phyloP scores from a whole-genome alignment of 1,140 invertebrate species.

The Pseudachorutes palmiensis region DNA sequence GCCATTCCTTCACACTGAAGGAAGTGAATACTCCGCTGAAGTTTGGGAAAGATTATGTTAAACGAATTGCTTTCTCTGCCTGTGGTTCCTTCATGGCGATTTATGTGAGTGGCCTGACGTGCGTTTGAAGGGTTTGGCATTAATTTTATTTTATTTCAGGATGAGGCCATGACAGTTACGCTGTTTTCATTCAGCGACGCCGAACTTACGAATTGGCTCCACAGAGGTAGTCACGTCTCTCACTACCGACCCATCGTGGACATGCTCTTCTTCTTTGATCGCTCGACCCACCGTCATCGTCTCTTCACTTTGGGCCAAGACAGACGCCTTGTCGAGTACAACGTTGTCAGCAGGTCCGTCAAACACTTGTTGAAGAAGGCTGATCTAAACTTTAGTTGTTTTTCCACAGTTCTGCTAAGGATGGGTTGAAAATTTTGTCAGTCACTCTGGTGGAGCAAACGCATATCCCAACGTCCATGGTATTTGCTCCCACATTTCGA shows the following conservation, averaged over 20 bases:
- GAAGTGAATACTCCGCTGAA: slow-evolving; percentile 16
- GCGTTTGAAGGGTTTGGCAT: slow-evolving; percentile 22
- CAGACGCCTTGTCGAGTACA: slow-evolving; percentile 59
- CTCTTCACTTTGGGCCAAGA: slow-evolving; percentile 53
- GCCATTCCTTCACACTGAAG: no score
- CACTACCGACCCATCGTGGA: slow-evolving; percentile 50
- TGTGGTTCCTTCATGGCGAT: slow-evolving; percentile 28
- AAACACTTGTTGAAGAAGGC: not conserved
- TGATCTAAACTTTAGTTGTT: no score
- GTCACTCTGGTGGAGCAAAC: slow-evolving; percentile 17
- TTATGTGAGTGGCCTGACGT: slow-evolving; percentile 23
- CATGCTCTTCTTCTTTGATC: slow-evolving; percentile 46
- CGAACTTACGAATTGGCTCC: slow-evolving; percentile 43
- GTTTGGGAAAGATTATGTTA: slow-evolving; percentile 8
- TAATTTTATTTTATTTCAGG: slow-evolving; percentile 11
- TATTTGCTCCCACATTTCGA: not conserved
- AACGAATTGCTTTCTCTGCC: slow-evolving; percentile 22
- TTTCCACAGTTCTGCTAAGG: slow-evolving; percentile 27
- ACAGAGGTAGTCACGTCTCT: slow-evolving; percentile 51
- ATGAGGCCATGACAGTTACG: not conserved
- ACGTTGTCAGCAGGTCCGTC: slow-evolving; percentile 45
- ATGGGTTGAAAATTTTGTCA: slow-evolving; percentile 20
- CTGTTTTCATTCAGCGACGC: slow-evolving; percentile 13
- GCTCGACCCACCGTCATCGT: slow-evolving; percentile 41
- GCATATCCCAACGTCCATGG: slow-evolving; percentile 15